These are phyloP conservation scores for Aphelocoma coerulescens DNA, from an alignment of 2,113 vertebrate genomes.

Conservation along the genomic window DNA sequence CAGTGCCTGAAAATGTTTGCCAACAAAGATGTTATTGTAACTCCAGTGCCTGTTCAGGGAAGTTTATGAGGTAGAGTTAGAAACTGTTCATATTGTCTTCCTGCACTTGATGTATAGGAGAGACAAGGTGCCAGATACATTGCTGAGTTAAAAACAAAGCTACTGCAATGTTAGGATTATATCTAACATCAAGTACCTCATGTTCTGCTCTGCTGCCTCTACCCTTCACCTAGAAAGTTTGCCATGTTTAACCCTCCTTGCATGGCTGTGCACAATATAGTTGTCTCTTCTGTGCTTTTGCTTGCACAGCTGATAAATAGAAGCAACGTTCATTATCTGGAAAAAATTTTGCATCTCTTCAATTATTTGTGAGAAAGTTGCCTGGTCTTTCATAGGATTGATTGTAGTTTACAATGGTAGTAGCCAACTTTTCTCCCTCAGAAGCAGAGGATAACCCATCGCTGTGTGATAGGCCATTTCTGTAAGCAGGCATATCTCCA, in stretches of 20 bases:
- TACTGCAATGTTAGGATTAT: neutral
- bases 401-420: neutral
- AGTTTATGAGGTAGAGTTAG: conserved; percentile 56
- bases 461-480: neutral
- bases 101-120: conserved; percentile 28
- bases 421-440: neutral
- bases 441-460: neutral
- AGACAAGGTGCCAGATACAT: neutral
- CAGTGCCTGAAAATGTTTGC: conserved; percentile 55
- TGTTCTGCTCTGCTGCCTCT: neutral
- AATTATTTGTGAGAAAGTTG: neutral
- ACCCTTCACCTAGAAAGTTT: neutral
- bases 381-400: neutral
- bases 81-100: conserved; percentile 54
- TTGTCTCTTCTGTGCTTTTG: neutral
- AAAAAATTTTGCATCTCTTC: neutral
- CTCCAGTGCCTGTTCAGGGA: conserved; percentile 25
- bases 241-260: neutral
- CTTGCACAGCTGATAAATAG: neutral
- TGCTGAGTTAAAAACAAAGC: conserved; percentile 20
- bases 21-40: conserved; percentile 66
- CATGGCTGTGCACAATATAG: neutral
- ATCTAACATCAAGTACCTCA: neutral
- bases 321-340: neutral
- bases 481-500: neutral